Evolutionary conservation across 2,888 invertebrate genomes (phyloP), one percentile per base, ranked within the genome.

Genomic region (Sphaerophoria rueppellii): DNA sequence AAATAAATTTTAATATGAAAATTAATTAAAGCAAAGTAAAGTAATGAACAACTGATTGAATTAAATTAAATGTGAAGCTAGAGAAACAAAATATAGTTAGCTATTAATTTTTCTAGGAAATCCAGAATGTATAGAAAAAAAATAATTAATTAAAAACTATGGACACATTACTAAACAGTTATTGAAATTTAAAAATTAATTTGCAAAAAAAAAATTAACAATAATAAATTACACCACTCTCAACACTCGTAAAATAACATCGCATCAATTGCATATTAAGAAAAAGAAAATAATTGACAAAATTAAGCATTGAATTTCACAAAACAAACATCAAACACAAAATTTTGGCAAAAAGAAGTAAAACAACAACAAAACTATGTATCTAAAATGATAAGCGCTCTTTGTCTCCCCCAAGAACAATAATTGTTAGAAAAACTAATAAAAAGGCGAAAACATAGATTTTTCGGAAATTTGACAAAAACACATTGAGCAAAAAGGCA

Each of bases 11-110:
- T 81, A 79, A 60, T 61, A 34, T 58, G 0, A 60, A 72, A 71
- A 80, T 69, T 77, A 72, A 79, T 83, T 48, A 54, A 34, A 63
- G 73, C 70, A 54, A 79, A 37, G 0, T 40, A 48, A 75, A 75
- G 73, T 6, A 61, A 69, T 32, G 16, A 71, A 69, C 32, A 78
- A 61, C 50, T 52, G 52, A 70, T 70, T 73, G 32, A 79, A 71
- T 40, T 37, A 37, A 67, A 54, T 67, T 67, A 54, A 71, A 60
- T 75, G 78, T 82, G 70, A 75, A 69, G 65, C 75, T 82, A 75
- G 71, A 69, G 61, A 14, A 40, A 72, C 65, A 72, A 54, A 73
- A 58, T 82, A 85, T 82, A 85, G 80, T 70, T 85, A 83, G 61
- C 71, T 72, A 72, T 60, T 80, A 61, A 65, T 72, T 77, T 74